Evolutionary conservation across 1,140 invertebrate genomes (phyloP), one percentile per base, ranked within the genome.

Genomic region (Dendroctonus ponderosae): DNA sequence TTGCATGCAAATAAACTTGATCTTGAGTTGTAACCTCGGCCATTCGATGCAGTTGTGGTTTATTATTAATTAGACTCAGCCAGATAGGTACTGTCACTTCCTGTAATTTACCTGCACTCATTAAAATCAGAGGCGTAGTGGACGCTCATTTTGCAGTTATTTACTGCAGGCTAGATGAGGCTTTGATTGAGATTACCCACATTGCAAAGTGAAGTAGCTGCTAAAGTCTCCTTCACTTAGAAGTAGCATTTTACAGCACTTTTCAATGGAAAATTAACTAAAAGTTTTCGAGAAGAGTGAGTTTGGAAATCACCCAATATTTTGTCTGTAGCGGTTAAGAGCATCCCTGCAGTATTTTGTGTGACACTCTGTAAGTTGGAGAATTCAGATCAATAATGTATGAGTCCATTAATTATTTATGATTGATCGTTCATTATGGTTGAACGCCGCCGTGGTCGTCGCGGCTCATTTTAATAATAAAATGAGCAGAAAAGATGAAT

Each of bases 371-470:
- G 60, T 62, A 62, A 49, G 15, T 65, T 65, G 50, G 56, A 65
- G 56, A 61, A 67, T 59, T 40, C 57, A 67, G 57, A 67, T 67
- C 65, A 67, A 67, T 67, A 67, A 67, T 67, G 65, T 58, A 67
- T 67, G 65, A 67, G 65, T 54, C 51, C 65, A 67, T 67, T 67
- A 67, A 67, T 67, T 67, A 67, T 67, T 67, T 67, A 67, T 67
- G 65, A 67, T 67, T 67, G 65, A 67, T 67, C 52, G 57, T 52
- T 67, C 65, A 67, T 67, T 67, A 67, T 52, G 65, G 46, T 26
- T 58, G 56, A 59, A 67, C 58, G 65, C 65, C 65, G 65, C 56
- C 52, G 56, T 44, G 43, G 57, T 49, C 8, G 49, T 14, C 39
- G 42, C 48, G 57, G 56, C 58, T 67, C 57, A 67, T 67, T 67